Conservation (phyloP, 2,888 invertebrate genomes). For the Agrotis puta region DNA sequence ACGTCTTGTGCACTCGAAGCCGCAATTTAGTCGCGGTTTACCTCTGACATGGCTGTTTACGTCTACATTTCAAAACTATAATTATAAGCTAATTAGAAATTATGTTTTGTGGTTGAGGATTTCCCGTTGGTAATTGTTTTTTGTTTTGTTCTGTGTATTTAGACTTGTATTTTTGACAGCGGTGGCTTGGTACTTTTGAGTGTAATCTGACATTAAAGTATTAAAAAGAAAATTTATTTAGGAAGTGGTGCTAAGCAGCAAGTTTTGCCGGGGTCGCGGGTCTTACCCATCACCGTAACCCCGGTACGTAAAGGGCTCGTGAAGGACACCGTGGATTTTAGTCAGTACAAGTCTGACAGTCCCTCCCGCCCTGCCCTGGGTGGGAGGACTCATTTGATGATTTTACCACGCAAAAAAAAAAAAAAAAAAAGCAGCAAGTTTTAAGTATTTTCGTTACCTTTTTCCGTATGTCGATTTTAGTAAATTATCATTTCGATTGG, state of each 20-base stretch:
- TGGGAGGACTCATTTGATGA: too few relatives aligned
- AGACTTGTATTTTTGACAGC: background rate
- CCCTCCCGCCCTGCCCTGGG: too few relatives aligned
- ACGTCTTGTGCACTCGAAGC: constrained; percentile 81
- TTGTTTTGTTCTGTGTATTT: constrained; percentile 13
- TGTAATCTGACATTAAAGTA: too few relatives aligned
- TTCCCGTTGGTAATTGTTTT: constrained; percentile 28
- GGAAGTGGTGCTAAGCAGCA: background rate
- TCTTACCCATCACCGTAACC: too few relatives aligned
- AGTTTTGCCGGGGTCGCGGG: too few relatives aligned
- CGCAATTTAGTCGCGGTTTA: constrained; percentile 82
- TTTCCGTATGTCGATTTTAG: background rate
- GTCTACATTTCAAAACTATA: constrained; percentile 58
- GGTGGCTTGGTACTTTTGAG: background rate
- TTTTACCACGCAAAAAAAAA: too few relatives aligned
- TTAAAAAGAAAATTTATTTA: background rate
- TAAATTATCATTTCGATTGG: background rate
- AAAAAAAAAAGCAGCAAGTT: background rate
- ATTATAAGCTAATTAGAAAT: constrained; percentile 62
- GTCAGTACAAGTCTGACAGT: too few relatives aligned
- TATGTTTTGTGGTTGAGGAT: constrained; percentile 24
- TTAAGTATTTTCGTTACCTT: background rate
- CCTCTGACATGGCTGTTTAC: constrained; percentile 73
- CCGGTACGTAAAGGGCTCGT: too few relatives aligned
- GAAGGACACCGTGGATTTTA: too few relatives aligned